phyloP scores from a whole-genome alignment of 2,113 vertebrate species.

The Geococcyx californianus region DNA sequence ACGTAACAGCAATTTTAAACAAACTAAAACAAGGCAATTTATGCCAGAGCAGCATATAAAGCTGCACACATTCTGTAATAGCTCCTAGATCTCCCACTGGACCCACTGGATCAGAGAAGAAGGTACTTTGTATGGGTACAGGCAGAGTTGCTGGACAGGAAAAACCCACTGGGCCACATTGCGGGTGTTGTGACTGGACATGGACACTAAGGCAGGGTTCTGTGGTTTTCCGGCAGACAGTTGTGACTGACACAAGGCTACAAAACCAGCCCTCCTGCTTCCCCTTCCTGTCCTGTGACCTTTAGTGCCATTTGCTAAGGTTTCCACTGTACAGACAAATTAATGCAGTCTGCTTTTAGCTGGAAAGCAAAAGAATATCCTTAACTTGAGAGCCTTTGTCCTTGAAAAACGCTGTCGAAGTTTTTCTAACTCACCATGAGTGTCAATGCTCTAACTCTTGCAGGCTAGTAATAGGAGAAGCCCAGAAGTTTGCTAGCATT shows the following conservation, averaged over 20 bases:
- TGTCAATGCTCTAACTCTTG: not conserved
- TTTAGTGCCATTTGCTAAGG: not conserved
- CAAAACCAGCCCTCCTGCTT: slow-evolving; percentile 31
- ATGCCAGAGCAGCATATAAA: not conserved
- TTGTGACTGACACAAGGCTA: slow-evolving; percentile 55
- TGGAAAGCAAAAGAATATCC: not conserved
- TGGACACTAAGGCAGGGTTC: slow-evolving; percentile 29
- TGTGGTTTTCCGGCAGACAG: slow-evolving; percentile 71
- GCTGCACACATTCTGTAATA: not conserved
- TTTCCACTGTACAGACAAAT: not conserved
- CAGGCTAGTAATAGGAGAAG: not conserved
- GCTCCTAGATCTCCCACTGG: not conserved
- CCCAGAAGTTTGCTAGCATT: not conserved
- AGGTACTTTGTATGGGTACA: not conserved
- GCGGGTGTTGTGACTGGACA: slow-evolving; percentile 48
- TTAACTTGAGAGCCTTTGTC: not conserved
- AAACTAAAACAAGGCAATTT: not conserved
- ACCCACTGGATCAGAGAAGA: not conserved
- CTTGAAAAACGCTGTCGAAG: not conserved
- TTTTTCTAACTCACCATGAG: not conserved
- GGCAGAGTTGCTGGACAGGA: not conserved
- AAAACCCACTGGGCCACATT: not conserved
- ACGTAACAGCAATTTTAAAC: not conserved
- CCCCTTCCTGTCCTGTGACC: slow-evolving; percentile 60
- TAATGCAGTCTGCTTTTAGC: not conserved